Base-by-base conservation (phyloP, 2,797 vertebrate genomes). In the Sebastes diploproa region DNA sequence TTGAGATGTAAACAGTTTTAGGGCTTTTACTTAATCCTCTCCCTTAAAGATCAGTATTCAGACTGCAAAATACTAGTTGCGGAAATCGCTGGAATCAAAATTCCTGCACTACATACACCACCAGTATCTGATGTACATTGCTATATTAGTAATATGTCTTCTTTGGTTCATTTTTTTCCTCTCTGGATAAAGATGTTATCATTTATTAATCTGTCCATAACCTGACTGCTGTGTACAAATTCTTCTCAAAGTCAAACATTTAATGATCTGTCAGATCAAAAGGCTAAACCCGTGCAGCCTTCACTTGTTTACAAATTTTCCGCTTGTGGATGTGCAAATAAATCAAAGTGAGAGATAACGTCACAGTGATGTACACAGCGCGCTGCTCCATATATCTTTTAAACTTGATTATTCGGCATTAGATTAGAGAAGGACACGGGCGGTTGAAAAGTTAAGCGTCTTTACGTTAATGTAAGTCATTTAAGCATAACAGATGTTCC, bases 261-360 rank as follows among this genome's bases (percentile, higher is more conserved):
- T 86, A 85, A 88, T 86, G 73, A 87, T 81, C 36, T 79, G 79
- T 85, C 86, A 72, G 84, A 84, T 88, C 84, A 78, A 74, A 88
- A 82, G 66, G 79, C 77, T 75, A 73, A 88, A 86, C 32, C 67
- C 74, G 29, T 59, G 42, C 76, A 59, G 61, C 66, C 50, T 79
- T 87, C 80, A 62, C 76, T 72, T 84, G 87, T 77, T 88, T 84
- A 77, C 86, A 88, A 79, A 88, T 78, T 65, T 79, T 71, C 73
- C 75, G 81, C 76, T 75, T 25, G 69, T 83, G 80, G 86, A 83
- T 85, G 86, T 55, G 73, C 23, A 32, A 90, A 93, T 93, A 89
- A 94, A 93, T 94, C 92, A 93, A 67, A 82, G 85, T n/a, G 75
- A 65, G 72, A 61, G 89, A 93, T 90, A 90, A 88, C 16, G 84